A percentile compares a stretch with the other conserved stretches of the same genome.
These are phyloP conservation scores for Prietella phreatophila DNA, from an alignment of 2,113 vertebrate genomes.

Conservation along the genomic window DNA sequence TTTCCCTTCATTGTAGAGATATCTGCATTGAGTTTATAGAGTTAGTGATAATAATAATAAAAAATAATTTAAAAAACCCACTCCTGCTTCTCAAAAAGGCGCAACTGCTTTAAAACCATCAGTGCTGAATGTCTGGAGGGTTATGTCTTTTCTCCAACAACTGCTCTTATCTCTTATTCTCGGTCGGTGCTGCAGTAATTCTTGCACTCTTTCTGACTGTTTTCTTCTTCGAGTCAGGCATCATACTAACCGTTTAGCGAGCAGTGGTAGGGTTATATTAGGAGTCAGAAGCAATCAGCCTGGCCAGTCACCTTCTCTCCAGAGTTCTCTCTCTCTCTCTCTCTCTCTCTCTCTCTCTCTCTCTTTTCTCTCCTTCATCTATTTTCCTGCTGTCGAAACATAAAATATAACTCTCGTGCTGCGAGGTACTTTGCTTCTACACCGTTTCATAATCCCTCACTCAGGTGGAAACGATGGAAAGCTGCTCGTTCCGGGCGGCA, in stretches of 20 bases:
- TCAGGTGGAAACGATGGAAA: conserved; percentile 12
- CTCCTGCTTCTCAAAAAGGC: not conserved
- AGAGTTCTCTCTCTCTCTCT: not conserved
- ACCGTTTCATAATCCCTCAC: conserved; percentile 23
- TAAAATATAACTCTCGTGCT: not conserved
- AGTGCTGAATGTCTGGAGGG: not conserved
- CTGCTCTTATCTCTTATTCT: not conserved
- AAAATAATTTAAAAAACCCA: not conserved
- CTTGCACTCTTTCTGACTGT: not conserved
- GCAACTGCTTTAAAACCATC: not conserved
- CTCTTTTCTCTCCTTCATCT: not conserved
- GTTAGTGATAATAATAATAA: not conserved
- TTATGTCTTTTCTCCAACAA: not conserved
- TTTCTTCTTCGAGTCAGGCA: not conserved
- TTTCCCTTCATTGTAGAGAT: not conserved
- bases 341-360: no score
- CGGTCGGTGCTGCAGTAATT: not conserved
- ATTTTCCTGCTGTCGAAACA: not conserved
- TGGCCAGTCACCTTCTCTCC: conserved; percentile 4
- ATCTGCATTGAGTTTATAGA: not conserved
- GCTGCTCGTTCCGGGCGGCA: not conserved
- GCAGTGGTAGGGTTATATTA: conserved; percentile 43
- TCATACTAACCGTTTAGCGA: conserved; percentile 20
- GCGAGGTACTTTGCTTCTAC: conserved; percentile 22
- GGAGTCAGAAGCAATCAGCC: conserved; percentile 49